Evolutionary conservation across 2,888 invertebrate species (phyloP), one percentile per base, ranked within the genome.

Genomic region (Phoronis australis): DNA sequence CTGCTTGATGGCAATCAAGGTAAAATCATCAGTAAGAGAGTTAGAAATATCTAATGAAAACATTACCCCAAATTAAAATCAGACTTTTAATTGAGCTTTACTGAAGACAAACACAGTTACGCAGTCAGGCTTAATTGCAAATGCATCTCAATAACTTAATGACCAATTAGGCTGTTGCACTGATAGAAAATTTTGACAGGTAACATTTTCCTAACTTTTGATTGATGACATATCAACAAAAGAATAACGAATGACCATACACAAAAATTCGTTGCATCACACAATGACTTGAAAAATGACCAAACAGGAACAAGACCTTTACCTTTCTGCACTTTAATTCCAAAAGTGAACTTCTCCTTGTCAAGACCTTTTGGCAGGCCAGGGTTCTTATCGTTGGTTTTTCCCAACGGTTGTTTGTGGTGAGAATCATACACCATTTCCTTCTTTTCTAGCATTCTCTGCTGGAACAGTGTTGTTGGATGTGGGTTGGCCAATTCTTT

Each of bases 271-370:
- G 35, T 15, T 35, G n/a, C n/a, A n/a, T n/a, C n/a, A n/a, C n/a
- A n/a, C n/a, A n/a, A n/a, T n/a, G n/a, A n/a, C n/a, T n/a, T n/a
- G n/a, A n/a, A n/a, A n/a, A n/a, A n/a, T n/a, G n/a, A n/a, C n/a
- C n/a, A n/a, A n/a, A n/a, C n/a, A n/a, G n/a, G n/a, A n/a, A n/a
- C n/a, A n/a, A n/a, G n/a, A 41, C 6, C 35, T 55, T 50, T 55
- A 73, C 74, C 70, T 45, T 68, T 54, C 50, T 66, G 66, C 45
- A 70, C 71, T 6, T 63, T 63, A 26, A 72, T 60, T 18, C 74
- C 74, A 66, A 71, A 74, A 12, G 69, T 69, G 48, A 68, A 65
- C 18, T 56, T 53, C 25, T 58, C 51, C 20, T 61, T 59, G 44
- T 71, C 55, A 1, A 70, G 47, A 3, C 61, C 60, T 25, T 53